Base-by-base conservation (phyloP, 2,113 vertebrate genomes). In the Apeltes quadracus region DNA sequence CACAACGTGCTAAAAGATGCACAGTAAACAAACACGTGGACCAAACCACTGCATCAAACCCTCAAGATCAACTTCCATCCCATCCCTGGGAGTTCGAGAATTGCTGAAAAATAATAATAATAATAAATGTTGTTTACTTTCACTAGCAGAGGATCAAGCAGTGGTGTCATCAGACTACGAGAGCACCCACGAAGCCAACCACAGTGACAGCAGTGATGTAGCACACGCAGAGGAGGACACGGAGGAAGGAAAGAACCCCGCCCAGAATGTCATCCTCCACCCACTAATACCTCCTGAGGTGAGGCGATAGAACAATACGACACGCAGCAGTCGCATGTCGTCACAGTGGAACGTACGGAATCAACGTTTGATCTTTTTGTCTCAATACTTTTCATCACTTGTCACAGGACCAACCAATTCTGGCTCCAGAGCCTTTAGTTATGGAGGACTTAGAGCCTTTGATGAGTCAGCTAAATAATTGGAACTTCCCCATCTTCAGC, bases 401-500 rank as follows among this genome's bases (percentile, higher is more conserved):
- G 51, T 43, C 70, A 57, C 82, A 98, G 97, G 96, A 97, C 80
- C 96, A 97, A 71, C 93, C 95, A 18, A 74, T 96, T 75, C 88
- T 97, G 87, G 97, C 97, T 75, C 97, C 96, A 3, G 96, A 98
- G 79, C 98, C 97, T 6, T 88, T 99, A 80, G 69, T 99, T 82
- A 98, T 99, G 95, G 95, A 96, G 76, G 96, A 94, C 69, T 84
- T 99, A 83, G 97, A 98, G 75, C 91, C 94, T 4, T 72, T 97
- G 67, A 96, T 98, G 95, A 93, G 94, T 74, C 95, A 98, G 75
- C 88, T 99, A 69, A 98, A 97, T 92, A 98, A 93, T 68, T 99
- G 98, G 98, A 99, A 99, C 92, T 99, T 99, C 82, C 98, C 98
- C 20, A 96, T 99, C 91, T 99, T 99, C 87, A 94, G 90, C 85